phyloP scores from a whole-genome alignment of 2,888 invertebrate genomes.

The Zootermopsis nevadensis region DNA sequence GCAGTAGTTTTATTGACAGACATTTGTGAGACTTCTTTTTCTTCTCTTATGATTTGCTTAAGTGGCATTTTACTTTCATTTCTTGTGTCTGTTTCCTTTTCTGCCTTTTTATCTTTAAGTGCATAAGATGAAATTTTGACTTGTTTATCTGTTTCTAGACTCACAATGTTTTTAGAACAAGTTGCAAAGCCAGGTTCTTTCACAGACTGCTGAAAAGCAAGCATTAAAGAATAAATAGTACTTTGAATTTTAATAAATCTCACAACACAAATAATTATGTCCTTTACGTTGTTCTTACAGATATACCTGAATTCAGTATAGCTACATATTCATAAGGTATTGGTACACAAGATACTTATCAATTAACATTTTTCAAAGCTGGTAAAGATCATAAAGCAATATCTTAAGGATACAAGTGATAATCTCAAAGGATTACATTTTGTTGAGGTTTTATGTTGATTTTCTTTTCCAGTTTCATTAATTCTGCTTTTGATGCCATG shows the following conservation, averaged over 20 bases:
- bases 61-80: background rate
- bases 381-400: no score
- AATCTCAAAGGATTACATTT: slow-evolving; percentile 46
- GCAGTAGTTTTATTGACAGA: slow-evolving; percentile 32
- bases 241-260: no score
- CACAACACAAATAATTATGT: no score
- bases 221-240: no score
- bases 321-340: no score
- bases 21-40: slow-evolving; percentile 39
- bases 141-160: slow-evolving; percentile 54
- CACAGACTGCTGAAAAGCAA: background rate
- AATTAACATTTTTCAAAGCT: no score
- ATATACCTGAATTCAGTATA: no score
- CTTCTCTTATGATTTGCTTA: background rate
- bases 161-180: background rate
- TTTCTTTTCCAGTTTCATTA: slow-evolving; percentile 68
- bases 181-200: background rate
- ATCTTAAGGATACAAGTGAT: no score
- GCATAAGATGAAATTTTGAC: background rate
- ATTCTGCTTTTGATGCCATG: slow-evolving; percentile 72
- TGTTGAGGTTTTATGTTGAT: slow-evolving; percentile 68
- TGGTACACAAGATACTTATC: no score
- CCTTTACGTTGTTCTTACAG: no score
- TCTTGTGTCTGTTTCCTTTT: background rate
- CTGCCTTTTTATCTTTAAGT: background rate